Conservation (phyloP, 2,888 invertebrate species). For the Philopedon plagiatum region DNA sequence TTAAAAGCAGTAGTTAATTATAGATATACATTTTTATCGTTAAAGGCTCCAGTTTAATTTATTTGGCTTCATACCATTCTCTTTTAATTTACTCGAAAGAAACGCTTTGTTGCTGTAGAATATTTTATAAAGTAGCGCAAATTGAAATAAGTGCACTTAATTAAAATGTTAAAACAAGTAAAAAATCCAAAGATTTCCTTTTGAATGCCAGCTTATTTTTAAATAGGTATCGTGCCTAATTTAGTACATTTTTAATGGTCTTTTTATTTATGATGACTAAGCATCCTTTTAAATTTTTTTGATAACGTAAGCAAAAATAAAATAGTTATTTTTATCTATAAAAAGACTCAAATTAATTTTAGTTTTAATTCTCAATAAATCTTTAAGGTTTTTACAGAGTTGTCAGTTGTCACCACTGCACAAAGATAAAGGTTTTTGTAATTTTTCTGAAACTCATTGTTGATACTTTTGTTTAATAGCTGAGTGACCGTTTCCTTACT, state of each 20-base stretch:
- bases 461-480: no score
- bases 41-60: background rate
- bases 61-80: slow-evolving; percentile 2
- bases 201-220: background rate
- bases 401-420: no score
- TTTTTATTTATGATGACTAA: background rate
- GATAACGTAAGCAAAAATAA: no score
- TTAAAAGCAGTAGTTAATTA: background rate
- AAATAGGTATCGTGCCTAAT: background rate
- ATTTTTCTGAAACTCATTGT: no score
- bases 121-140: background rate
- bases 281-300: no score
- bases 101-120: background rate
- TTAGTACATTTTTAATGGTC: background rate
- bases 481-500: no score
- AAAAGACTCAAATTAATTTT: no score
- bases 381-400: no score
- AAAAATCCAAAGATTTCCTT: background rate
- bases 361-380: no score
- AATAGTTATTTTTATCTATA: no score
- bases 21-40: background rate
- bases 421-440: no score
- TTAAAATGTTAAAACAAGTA: background rate
- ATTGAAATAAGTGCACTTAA: slow-evolving; percentile 4
- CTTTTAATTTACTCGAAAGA: background rate